Evolutionary conservation across 30 jellyfish, hydroid and myxozoan genomes (phyloP), one percentile per base, ranked within the genome.

Genomic region (Aurelia aurita): DNA sequence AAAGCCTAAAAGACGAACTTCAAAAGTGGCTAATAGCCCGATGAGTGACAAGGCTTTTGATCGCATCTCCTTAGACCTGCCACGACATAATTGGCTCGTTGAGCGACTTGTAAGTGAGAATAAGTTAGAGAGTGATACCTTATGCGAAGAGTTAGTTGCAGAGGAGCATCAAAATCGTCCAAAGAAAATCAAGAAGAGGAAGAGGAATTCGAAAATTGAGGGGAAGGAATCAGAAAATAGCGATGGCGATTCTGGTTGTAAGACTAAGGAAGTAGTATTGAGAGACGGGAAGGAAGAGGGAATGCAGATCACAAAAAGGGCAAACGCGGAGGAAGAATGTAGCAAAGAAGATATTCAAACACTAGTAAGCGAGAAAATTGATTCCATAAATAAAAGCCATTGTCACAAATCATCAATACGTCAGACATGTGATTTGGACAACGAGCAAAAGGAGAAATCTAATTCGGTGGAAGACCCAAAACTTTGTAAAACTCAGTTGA

Each of bases 81-180:
- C 97, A 5, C 84, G 89, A 13, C 96, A 90, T 58, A 90, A 90
- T 80, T 90, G 97, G 97, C 90, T 90, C 3, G 84, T 83, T 6
- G 93, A 85, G 51, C 82, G 95, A 64, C 86, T 90, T 18, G 63
- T 76, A 25, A 80, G 60, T 35, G 93, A 90, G 45, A 77, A 85
- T 45, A 90, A 77, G 69, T 32, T 84, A 19, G 87, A 63, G 32
- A 83, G 67, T 35, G 87, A 71, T 20, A 43, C n/a, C 26, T 26
- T 83, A 3, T 81, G 68, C 5, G 75, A 51, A 46, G 85, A 72
- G 59, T 39, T 39, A 39, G 51, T 39, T 6, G 51, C 51, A 39
- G 51, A 39, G 15, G 51, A 15, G 9, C 16, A 39, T 39, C 51
- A 39, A 6, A 5, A 39, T 9, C 51, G 51, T 8, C 51, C 51